These are phyloP conservation scores for Setophaga coronata DNA, from an alignment of 2,113 vertebrate species.

Conservation along the genomic window DNA sequence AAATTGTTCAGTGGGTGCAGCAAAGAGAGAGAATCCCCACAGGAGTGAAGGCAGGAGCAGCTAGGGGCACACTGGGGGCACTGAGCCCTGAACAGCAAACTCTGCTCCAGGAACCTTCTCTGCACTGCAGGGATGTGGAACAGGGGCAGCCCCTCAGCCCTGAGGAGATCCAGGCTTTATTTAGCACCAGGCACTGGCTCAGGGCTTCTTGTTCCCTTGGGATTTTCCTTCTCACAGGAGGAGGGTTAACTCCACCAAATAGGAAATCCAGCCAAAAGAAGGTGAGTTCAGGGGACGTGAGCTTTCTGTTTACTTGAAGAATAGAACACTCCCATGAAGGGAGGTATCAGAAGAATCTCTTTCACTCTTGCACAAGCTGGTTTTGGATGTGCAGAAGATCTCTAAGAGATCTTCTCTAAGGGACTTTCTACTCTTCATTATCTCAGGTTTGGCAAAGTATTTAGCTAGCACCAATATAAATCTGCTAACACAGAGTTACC, in stretches of 20 bases:
- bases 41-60: not conserved
- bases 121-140: not conserved
- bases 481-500: not conserved
- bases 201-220: not conserved
- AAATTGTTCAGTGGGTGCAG: not conserved
- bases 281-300: not conserved
- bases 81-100: not conserved
- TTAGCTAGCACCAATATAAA: not conserved
- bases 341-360: not conserved
- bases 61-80: not conserved
- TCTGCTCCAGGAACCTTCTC: not conserved
- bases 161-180: not conserved
- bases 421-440: not conserved
- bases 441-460: not conserved
- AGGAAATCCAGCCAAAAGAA: not conserved
- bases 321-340: not conserved
- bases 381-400: not conserved
- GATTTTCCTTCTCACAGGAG: not conserved
- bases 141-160: not conserved
- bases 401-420: not conserved
- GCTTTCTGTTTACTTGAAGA: not conserved
- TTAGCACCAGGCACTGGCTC: not conserved
- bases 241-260: not conserved
- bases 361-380: not conserved
- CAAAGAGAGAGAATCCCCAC: not conserved